Evolutionary conservation across 2,888 invertebrate species (phyloP).

Genomic region (Drosophila demipolita): DNA sequence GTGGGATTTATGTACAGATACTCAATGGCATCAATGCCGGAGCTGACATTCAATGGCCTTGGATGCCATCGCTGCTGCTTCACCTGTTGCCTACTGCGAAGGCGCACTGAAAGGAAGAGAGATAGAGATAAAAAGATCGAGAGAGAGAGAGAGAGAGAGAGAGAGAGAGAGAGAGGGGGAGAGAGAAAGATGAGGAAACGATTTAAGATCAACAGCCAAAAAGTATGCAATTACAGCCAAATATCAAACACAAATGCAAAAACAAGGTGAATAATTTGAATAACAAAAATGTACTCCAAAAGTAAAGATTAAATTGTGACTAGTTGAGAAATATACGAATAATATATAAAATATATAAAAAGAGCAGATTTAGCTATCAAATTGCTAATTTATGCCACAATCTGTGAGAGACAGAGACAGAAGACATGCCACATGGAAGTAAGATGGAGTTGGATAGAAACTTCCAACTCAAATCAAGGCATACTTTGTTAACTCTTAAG

Average conservation of each 20-base stretch:
- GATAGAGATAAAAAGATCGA: background rate
- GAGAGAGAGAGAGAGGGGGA: background rate
- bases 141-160: background rate
- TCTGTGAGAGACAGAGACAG: too few species aligned
- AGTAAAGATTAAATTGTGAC: background rate
- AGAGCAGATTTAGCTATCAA: too few species aligned
- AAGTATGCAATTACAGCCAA: constrained; percentile 36
- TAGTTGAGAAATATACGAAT: background rate
- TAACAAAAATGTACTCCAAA: background rate
- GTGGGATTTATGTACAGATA: constrained; percentile 46
- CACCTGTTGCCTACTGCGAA: constrained; percentile 56
- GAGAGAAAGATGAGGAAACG: background rate
- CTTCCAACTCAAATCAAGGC: background rate
- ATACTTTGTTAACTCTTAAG: background rate
- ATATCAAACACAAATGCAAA: background rate
- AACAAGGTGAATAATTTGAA: background rate
- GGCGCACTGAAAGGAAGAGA: constrained; percentile 33
- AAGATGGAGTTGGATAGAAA: too few species aligned
- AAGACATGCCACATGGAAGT: too few species aligned
- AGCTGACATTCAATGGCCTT: constrained; percentile 29
- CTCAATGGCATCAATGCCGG: constrained; percentile 37
- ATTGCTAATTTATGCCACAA: too few species aligned
- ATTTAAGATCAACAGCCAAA: constrained; percentile 29
- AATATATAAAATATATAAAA: background rate
- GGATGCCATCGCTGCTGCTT: constrained; percentile 49